phyloP scores from a whole-genome alignment of 2,797 vertebrate genomes.

The Mallotus villosus region DNA sequence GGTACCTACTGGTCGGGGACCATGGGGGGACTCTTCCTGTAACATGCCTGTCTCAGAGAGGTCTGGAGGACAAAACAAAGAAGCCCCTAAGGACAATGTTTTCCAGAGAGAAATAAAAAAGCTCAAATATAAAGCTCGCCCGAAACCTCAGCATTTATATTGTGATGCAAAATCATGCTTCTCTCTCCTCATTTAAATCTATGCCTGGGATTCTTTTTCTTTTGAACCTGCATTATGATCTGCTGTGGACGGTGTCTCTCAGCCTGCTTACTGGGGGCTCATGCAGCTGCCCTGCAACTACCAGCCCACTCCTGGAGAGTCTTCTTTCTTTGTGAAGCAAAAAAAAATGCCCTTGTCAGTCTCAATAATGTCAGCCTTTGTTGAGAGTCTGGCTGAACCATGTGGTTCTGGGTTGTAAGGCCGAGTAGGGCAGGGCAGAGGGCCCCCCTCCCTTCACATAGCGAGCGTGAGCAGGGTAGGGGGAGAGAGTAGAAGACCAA shows the following conservation, averaged over 20 bases:
- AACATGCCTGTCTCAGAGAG: background rate
- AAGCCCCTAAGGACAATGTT: background rate
- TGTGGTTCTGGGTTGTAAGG: no score
- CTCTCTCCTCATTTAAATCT: background rate
- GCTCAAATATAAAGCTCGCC: background rate
- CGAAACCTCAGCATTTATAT: background rate
- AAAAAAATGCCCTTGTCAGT: constrained; percentile 59
- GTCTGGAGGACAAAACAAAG: background rate
- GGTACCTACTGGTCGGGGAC: constrained; percentile 33
- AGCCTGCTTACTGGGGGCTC: background rate
- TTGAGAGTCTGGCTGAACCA: constrained; percentile 21
- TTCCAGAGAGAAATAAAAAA: background rate
- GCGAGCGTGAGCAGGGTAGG: background rate
- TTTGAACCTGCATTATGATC: constrained; percentile 4
- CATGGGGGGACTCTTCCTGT: background rate
- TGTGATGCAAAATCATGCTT: background rate
- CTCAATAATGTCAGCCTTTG: constrained; percentile 55
- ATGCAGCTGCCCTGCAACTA: constrained; percentile 25
- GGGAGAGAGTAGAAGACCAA: background rate
- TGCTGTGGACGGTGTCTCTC: background rate
- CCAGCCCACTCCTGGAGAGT: constrained; percentile 9
- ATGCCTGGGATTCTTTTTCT: constrained; percentile 13
- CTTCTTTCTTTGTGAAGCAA: constrained; percentile 54
- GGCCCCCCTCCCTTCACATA: background rate
- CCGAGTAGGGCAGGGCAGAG: background rate